Evolutionary conservation across 2,797 vertebrate genomes (phyloP).

Genomic region (Sebastes diaconus): DNA sequence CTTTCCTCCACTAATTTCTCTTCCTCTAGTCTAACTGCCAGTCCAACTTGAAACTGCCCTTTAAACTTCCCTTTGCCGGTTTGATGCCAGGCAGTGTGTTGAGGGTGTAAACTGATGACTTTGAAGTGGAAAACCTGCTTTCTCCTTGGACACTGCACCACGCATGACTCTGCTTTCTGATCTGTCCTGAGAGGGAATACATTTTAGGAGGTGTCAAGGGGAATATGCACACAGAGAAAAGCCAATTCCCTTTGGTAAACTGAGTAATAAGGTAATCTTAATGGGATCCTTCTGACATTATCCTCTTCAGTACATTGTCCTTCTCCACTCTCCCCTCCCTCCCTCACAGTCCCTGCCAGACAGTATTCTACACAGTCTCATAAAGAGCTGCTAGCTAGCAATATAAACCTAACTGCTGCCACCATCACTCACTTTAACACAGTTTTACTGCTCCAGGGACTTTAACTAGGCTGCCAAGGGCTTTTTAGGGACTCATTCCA

Average conservation of each 20-base stretch:
- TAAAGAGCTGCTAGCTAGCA: slow-evolving; percentile 44
- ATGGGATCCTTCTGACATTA: slow-evolving; percentile 21
- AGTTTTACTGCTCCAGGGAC: slow-evolving; percentile 43
- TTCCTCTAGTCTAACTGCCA: not conserved
- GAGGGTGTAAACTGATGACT: slow-evolving; percentile 4
- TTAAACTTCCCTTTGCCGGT: not conserved
- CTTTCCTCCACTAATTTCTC: not conserved
- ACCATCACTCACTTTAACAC: slow-evolving; percentile 59
- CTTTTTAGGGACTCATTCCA: slow-evolving; percentile 44
- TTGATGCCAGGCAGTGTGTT: not conserved
- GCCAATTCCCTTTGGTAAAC: slow-evolving; percentile 4
- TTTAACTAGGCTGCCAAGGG: slow-evolving; percentile 33
- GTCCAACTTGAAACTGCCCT: not conserved
- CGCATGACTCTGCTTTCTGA: not conserved
- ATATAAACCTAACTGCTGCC: slow-evolving; percentile 54
- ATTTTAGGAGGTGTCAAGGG: slow-evolving; percentile 3
- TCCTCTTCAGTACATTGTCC: slow-evolving; percentile 20
- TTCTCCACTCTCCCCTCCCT: not conserved
- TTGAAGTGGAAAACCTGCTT: not conserved
- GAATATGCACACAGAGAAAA: not conserved
- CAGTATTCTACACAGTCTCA: slow-evolving; percentile 35
- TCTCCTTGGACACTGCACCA: not conserved
- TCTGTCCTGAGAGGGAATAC: slow-evolving; percentile 9
- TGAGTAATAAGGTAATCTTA: slow-evolving; percentile 26
- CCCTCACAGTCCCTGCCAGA: slow-evolving; percentile 11